These are phyloP conservation scores for Sander lucioperca DNA, from an alignment of 2,113 vertebrate species.

Conservation along the genomic window DNA sequence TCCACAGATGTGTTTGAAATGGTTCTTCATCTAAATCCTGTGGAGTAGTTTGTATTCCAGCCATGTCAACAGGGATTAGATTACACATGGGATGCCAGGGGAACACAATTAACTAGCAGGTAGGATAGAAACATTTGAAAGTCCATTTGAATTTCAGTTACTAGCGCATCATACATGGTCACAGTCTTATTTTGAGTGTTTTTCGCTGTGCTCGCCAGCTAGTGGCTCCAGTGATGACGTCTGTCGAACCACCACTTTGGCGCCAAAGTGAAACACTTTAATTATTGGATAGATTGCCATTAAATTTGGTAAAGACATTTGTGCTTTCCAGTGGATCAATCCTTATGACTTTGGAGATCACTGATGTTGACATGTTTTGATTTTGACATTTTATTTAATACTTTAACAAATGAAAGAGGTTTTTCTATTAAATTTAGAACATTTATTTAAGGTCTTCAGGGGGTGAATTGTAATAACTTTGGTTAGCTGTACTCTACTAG, in stretches of 20 bases:
- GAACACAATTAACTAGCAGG: conserved; percentile 55
- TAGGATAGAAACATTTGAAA: conserved; percentile 27
- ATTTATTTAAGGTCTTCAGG: not conserved
- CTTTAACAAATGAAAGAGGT: not conserved
- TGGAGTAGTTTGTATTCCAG: conserved; percentile 42
- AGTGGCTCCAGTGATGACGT: not conserved
- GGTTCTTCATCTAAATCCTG: conserved; percentile 21
- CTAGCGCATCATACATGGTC: not conserved
- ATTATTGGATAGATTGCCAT: not conserved
- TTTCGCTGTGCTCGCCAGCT: not conserved
- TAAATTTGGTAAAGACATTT: not conserved
- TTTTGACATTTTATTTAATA: not conserved
- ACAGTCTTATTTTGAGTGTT: not conserved
- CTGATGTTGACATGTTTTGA: not conserved
- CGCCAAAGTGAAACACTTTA: too few relatives aligned
- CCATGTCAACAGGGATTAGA: conserved; percentile 49
- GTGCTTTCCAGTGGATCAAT: not conserved
- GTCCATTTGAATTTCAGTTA: conserved; percentile 19
- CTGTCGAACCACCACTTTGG: too few relatives aligned
- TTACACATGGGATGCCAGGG: conserved; percentile 45
- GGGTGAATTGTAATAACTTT: not conserved
- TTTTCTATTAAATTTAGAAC: not conserved
- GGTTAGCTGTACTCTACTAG: not conserved
- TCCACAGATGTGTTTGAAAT: conserved; percentile 36
- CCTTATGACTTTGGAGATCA: not conserved